Percentiles rank a stretch among this genome's conserved stretches.
Conservation (phyloP, 2,797 vertebrate genomes). For the Pachyuromys duprasi region DNA sequence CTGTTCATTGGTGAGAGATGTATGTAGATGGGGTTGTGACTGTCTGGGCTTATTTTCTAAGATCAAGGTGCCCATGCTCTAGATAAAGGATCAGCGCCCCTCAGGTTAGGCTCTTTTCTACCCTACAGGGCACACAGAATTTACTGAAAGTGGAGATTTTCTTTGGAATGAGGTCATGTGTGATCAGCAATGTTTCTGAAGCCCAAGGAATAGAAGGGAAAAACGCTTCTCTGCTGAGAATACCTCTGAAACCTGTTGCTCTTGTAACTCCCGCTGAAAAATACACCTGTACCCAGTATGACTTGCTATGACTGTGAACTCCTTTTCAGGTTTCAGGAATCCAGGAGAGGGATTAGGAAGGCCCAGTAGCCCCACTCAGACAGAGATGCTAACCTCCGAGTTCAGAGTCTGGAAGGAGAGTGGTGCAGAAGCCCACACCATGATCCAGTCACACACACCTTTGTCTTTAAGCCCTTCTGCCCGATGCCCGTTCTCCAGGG, state of each 20-base stretch:
- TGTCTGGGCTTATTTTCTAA: conserved; percentile 38
- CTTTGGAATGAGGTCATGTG: neutral
- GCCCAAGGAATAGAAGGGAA: neutral
- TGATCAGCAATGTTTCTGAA: conserved; percentile 41
- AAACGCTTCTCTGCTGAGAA: neutral
- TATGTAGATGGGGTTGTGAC: neutral
- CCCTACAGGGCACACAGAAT: neutral
- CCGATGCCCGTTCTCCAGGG: neutral
- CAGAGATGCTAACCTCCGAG: neutral
- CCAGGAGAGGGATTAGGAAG: neutral
- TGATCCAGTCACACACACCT: neutral
- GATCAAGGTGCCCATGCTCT: neutral
- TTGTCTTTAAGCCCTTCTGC: neutral
- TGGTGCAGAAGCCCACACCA: neutral
- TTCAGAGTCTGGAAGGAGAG: neutral
- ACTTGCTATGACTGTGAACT: neutral
- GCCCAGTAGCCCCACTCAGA: neutral
- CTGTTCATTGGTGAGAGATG: conserved; percentile 31
- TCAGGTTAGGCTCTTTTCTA: conserved; percentile 28
- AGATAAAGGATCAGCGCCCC: neutral
- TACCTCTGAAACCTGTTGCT: neutral
- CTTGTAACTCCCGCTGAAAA: neutral
- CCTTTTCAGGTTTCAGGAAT: conserved; percentile 36
- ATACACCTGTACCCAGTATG: neutral
- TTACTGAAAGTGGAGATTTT: conserved; percentile 31